phyloP scores from a whole-genome alignment of 64 coral and sea anemone species.

The Acropora yongei region DNA sequence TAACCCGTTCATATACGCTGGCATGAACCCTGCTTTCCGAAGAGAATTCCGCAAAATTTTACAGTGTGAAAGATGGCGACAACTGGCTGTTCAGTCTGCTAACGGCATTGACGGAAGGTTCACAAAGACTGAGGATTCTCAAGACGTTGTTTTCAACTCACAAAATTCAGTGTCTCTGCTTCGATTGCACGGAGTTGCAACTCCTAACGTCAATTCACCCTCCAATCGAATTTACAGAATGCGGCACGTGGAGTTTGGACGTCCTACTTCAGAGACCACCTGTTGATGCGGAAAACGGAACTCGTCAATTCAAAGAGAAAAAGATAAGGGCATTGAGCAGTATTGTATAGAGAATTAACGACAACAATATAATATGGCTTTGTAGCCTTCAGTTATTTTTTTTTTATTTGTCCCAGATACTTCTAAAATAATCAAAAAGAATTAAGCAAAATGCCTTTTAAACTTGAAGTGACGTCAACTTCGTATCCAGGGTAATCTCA shows the following conservation, averaged over 20 bases:
- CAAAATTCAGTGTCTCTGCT: background rate
- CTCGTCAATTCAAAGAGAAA: too few species aligned
- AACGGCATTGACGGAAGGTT: background rate
- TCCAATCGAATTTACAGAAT: background rate
- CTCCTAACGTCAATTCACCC: background rate
- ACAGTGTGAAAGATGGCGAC: constrained; percentile 3
- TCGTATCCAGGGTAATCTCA: too few species aligned
- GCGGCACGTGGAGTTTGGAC: background rate
- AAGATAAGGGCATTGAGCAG: too few species aligned
- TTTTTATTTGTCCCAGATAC: too few species aligned
- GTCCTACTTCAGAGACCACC: too few species aligned
- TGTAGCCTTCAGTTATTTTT: too few species aligned
- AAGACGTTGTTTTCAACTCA: background rate
- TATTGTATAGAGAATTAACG: too few species aligned
- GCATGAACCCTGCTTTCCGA: constrained; percentile 5
- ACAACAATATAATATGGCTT: too few species aligned
- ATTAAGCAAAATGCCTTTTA: too few species aligned
- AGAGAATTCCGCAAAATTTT: constrained; percentile 11
- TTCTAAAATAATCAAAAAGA: too few species aligned
- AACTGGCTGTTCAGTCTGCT: background rate
- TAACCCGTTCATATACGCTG: constrained; percentile 15
- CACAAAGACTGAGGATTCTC: background rate
- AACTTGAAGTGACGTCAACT: too few species aligned
- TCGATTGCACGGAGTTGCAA: background rate
- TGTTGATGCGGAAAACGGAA: too few species aligned